Conservation (phyloP, 2,888 invertebrate species). For the Asteroscopus sphinx region DNA sequence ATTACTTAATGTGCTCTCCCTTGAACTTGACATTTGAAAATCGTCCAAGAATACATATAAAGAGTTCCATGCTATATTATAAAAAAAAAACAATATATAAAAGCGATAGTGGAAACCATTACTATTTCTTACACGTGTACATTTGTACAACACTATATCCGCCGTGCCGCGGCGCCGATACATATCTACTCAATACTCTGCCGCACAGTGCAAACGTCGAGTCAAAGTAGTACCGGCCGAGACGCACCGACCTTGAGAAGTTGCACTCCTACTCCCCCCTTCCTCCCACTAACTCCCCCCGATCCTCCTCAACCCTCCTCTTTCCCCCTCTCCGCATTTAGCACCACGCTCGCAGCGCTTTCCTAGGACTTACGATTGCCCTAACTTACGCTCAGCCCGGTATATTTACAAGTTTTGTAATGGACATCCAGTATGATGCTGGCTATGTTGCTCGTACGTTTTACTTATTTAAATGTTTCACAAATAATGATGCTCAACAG, state of each 20-base stretch:
- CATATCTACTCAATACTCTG: conserved; percentile 43
- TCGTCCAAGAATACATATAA: conserved; percentile 19
- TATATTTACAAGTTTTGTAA: conserved; percentile 54
- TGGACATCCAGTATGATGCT: conserved; percentile 32
- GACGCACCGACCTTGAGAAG: conserved; percentile 80
- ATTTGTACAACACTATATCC: conserved; percentile 31
- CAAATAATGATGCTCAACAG: neutral
- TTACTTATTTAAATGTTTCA: conserved; percentile 14
- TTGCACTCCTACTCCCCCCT: conserved; percentile 70
- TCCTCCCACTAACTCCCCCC: conserved; percentile 28
- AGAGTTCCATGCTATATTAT: no score
- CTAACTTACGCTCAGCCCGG: conserved; percentile 50
- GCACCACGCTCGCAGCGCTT: conserved; percentile 47
- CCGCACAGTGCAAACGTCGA: conserved; percentile 45
- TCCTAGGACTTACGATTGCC: conserved; percentile 55
- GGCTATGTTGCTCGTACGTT: conserved; percentile 17
- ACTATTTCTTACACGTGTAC: conserved; percentile 56
- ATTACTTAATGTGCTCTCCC: conserved; percentile 26
- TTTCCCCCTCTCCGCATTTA: conserved; percentile 31
- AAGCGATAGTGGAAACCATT: conserved; percentile 47
- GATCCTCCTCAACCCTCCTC: conserved; percentile 2
- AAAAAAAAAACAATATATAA: conserved; percentile 40
- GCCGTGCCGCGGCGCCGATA: conserved; percentile 45
- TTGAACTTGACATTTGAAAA: conserved; percentile 46
- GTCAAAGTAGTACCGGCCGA: conserved; percentile 59